Evolutionary conservation across 2,797 vertebrate genomes (phyloP).

Genomic region (Buceros bicornis): DNA sequence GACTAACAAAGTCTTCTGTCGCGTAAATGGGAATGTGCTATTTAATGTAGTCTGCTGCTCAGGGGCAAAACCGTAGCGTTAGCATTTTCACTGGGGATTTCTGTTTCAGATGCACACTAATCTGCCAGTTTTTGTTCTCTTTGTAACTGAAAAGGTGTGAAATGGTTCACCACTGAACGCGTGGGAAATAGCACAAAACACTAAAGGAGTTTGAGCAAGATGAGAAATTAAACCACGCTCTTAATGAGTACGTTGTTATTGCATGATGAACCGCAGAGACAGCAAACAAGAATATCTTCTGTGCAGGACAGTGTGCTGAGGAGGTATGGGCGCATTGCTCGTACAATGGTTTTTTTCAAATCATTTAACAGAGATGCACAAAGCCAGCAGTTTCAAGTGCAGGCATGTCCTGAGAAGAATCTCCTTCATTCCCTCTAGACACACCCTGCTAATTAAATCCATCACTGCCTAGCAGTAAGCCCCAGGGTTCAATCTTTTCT

Average conservation of each 20-base stretch:
- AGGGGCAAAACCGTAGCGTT: neutral
- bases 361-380: conserved; percentile 24
- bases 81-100: neutral
- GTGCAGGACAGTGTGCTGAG: neutral
- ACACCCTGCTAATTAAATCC: conserved; percentile 71
- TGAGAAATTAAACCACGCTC: neutral
- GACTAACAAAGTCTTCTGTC: conserved; percentile 38
- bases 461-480: conserved; percentile 48
- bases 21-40: conserved; percentile 18
- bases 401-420: conserved; percentile 55
- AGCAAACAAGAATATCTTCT: neutral
- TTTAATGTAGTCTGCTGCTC: neutral
- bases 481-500: conserved; percentile 68
- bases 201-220: neutral
- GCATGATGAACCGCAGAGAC: neutral
- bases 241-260: neutral
- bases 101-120: neutral
- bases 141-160: neutral
- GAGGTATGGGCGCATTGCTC: neutral
- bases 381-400: conserved; percentile 48
- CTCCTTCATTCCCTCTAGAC: conserved; percentile 57
- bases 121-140: neutral
- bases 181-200: neutral
- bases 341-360: conserved; percentile 18
- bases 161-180: neutral